phyloP scores from a whole-genome alignment of 2,113 vertebrate genomes.

The Lathamus discolor region DNA sequence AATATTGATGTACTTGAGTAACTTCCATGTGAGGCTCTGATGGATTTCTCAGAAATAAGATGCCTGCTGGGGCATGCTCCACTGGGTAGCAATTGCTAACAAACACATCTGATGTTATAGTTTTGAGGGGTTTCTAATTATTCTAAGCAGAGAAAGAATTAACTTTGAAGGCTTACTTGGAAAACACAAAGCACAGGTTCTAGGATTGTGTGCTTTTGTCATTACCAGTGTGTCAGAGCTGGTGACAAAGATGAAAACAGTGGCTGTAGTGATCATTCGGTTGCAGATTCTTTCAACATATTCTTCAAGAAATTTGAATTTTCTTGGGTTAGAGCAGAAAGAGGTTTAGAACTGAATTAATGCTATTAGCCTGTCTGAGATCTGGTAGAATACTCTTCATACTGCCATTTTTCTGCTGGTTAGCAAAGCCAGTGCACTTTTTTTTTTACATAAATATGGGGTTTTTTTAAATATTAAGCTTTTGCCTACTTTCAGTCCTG shows the following conservation, averaged over 20 bases:
- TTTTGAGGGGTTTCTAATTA: neutral
- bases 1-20: neutral
- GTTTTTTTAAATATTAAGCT: neutral
- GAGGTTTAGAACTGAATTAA: neutral
- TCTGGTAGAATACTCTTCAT: neutral
- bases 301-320: neutral
- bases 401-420: neutral
- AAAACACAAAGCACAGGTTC: neutral
- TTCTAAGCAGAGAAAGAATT: neutral
- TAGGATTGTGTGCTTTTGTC: neutral
- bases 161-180: neutral
- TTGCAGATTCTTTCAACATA: neutral
- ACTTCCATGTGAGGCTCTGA: neutral
- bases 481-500: neutral
- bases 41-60: neutral
- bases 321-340: neutral
- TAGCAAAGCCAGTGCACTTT: fast-evolving
- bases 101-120: neutral
- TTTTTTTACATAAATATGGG: neutral
- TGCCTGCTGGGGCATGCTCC: neutral
- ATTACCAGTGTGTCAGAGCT: neutral
- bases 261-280: neutral
- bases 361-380: neutral
- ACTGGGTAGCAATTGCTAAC: neutral
- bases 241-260: neutral